Conservation (phyloP, 2,113 vertebrate genomes). For the Silurus meridionalis region DNA sequence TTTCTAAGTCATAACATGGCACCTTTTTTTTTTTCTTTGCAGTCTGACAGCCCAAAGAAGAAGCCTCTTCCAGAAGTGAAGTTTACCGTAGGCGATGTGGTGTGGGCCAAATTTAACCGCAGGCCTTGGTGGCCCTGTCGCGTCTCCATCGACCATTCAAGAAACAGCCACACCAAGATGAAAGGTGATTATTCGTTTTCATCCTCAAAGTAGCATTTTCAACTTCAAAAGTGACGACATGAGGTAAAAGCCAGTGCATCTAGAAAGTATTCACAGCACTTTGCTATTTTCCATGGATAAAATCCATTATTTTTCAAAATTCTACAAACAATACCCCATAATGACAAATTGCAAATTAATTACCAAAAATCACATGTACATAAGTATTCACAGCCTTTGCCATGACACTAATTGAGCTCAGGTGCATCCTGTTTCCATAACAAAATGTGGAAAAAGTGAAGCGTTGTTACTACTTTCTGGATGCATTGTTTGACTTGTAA, state of each 20-base stretch:
- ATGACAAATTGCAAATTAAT: too few species aligned
- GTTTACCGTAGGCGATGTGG: slow-evolving; percentile 88
- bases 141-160: slow-evolving; percentile 80
- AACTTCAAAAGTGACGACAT: background rate
- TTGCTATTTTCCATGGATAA: too few species aligned
- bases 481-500: background rate
- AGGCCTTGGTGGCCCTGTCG: slow-evolving; percentile 97
- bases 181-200: slow-evolving; percentile 77
- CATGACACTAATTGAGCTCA: too few species aligned
- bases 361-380: too few species aligned
- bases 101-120: slow-evolving; percentile 97
- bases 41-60: slow-evolving; percentile 86
- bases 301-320: too few species aligned
- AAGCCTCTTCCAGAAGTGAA: slow-evolving; percentile 78
- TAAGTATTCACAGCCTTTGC: too few species aligned
- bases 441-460: too few species aligned
- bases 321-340: too few species aligned
- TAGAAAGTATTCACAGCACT: too few species aligned
- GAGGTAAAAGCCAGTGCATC: background rate
- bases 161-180: slow-evolving; percentile 86
- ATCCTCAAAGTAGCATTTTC: background rate
- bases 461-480: too few species aligned
- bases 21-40: slow-evolving; percentile 58
- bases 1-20: background rate
- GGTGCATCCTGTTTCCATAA: too few species aligned